These are phyloP conservation scores for Atrichornis clamosus DNA, from an alignment of 2,113 vertebrate genomes.

Conservation along the genomic window DNA sequence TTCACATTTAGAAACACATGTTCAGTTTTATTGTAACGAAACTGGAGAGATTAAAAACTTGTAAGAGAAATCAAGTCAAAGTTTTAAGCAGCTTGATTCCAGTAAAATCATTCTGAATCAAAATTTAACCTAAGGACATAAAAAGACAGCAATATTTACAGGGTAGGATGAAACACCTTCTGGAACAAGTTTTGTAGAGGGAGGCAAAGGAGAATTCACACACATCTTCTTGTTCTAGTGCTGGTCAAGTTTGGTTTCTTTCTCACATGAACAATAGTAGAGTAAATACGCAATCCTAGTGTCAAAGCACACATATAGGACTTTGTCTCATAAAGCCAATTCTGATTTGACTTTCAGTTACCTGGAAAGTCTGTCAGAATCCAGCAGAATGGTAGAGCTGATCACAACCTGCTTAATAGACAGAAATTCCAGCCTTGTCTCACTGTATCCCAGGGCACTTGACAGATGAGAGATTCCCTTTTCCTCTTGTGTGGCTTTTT, in stretches of 20 bases:
- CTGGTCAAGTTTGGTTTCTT: neutral
- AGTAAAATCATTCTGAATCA: neutral
- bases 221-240: fast-evolving
- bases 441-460: neutral
- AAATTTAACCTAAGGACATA: neutral
- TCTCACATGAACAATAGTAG: neutral
- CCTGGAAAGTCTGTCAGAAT: neutral
- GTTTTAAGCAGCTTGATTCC: neutral
- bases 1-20: neutral
- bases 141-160: neutral
- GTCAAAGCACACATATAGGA: neutral
- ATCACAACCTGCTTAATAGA: neutral
- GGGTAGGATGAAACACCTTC: neutral
- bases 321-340: neutral
- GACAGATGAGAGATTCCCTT: neutral
- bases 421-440: neutral
- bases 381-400: neutral
- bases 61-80: neutral
- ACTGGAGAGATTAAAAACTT: neutral
- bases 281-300: neutral
- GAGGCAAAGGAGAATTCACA: neutral
- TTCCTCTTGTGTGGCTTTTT: neutral
- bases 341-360: neutral
- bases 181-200: neutral
- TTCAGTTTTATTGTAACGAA: neutral